Conservation (phyloP, 2,888 invertebrate species). For the Chymomyza procnemis region DNA sequence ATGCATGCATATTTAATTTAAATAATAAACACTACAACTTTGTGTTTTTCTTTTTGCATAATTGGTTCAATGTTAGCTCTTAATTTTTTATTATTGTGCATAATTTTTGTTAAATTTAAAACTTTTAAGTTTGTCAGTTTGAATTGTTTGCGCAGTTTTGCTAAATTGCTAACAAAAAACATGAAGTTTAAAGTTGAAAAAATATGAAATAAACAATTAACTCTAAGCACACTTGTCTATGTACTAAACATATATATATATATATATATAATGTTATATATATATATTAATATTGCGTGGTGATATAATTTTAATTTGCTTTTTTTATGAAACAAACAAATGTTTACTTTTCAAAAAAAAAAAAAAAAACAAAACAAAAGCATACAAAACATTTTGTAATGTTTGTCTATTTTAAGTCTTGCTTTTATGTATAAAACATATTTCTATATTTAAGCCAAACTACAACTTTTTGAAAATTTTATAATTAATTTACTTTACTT, state of each 20-base stretch:
- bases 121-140: background rate
- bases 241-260: too few relatives aligned
- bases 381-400: background rate
- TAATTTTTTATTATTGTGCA: conserved; percentile 33
- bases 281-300: conserved; percentile 53
- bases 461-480: conserved; percentile 11
- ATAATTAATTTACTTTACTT: conserved; percentile 32
- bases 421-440: conserved; percentile 43
- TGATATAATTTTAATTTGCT: conserved; percentile 73
- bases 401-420: background rate
- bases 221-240: conserved; percentile 22
- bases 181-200: conserved; percentile 14
- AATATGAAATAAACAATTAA: conserved; percentile 28
- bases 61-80: conserved; percentile 62
- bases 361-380: too few relatives aligned
- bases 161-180: background rate
- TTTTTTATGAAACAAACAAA: conserved; percentile 44
- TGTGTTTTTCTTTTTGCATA: conserved; percentile 27
- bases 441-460: conserved; percentile 52
- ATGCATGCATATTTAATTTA: conserved; percentile 30
- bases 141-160: conserved; percentile 8
- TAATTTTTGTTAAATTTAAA: background rate
- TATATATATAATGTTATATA: too few relatives aligned
- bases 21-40: background rate
- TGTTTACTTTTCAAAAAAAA: background rate